A percentile compares a stretch with the other conserved stretches of the same genome.
Conservation (phyloP, 2,888 invertebrate genomes). For the Koerneria pararmatus region DNA sequence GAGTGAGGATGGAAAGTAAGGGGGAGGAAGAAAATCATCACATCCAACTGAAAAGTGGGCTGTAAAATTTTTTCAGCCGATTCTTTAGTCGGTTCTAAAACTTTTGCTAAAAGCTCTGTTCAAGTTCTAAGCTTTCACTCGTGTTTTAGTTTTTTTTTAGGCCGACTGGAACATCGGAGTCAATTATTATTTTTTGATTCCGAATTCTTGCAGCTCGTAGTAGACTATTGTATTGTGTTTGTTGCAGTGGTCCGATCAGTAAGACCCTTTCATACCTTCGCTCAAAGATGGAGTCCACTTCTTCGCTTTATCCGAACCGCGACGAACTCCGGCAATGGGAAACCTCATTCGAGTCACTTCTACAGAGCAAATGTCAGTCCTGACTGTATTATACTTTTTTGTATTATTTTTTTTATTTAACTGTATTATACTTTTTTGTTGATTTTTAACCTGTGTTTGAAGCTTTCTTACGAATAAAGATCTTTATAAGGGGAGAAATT, state of each 20-base stretch:
- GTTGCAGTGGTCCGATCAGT: slow-evolving; percentile 48
- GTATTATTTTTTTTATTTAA: slow-evolving; percentile 22
- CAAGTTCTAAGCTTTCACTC: too few species aligned
- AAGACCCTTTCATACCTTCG: slow-evolving; percentile 48
- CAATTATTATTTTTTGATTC: too few species aligned
- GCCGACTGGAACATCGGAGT: too few species aligned
- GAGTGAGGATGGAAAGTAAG: too few species aligned
- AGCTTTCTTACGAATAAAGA: not conserved
- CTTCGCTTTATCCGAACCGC: slow-evolving; percentile 43
- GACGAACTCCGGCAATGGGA: slow-evolving; percentile 55
- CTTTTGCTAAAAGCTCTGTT: too few species aligned
- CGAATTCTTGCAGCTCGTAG: too few species aligned
- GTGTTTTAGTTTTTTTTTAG: too few species aligned
- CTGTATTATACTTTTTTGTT: not conserved
- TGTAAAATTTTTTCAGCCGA: too few species aligned
- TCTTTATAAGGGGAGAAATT: not conserved
- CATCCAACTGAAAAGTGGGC: too few species aligned
- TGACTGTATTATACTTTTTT: not conserved
- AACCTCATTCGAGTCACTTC: slow-evolving; percentile 44
- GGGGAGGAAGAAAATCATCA: too few species aligned
- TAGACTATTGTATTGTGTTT: too few species aligned
- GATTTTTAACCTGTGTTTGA: not conserved
- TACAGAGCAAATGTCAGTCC: slow-evolving; percentile 50
- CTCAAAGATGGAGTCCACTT: slow-evolving; percentile 46
- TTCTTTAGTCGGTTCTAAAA: too few species aligned